A percentile compares a stretch with the other conserved stretches of the same genome.
Evolutionary conservation across 2,797 vertebrate species (phyloP).

Genomic region (Caiman crocodilus): DNA sequence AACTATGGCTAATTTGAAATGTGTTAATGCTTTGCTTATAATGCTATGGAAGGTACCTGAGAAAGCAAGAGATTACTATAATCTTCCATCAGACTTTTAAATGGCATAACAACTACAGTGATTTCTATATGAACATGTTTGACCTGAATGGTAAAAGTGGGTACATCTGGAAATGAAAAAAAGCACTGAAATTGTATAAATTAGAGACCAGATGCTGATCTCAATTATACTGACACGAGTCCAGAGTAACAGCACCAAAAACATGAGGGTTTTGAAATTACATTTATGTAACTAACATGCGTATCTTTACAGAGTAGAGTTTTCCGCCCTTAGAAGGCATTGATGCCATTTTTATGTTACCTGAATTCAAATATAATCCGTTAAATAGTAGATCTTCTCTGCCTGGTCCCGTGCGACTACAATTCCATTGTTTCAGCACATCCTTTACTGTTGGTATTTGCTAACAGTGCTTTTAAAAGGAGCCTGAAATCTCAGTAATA

Average conservation of each 20-base stretch:
- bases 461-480: background rate
- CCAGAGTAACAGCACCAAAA: background rate
- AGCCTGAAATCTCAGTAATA: background rate
- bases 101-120: background rate
- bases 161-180: background rate
- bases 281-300: background rate
- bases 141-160: background rate
- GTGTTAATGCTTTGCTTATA: background rate
- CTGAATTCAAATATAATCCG: background rate
- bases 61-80: background rate
- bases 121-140: background rate
- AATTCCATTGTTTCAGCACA: background rate
- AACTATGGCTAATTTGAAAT: background rate
- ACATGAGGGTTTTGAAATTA: background rate
- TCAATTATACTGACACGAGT: background rate
- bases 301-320: background rate
- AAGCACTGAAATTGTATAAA: background rate
- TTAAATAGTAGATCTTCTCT: background rate
- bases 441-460: background rate
- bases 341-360: background rate
- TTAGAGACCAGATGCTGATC: background rate
- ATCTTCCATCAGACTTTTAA: background rate
- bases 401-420: background rate
- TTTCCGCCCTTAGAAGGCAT: slow-evolving; percentile 7
- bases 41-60: background rate